Base-by-base conservation (phyloP, 30 jellyfish, hydroid and myxozoan genomes). In the Cassiopea xamachana region DNA sequence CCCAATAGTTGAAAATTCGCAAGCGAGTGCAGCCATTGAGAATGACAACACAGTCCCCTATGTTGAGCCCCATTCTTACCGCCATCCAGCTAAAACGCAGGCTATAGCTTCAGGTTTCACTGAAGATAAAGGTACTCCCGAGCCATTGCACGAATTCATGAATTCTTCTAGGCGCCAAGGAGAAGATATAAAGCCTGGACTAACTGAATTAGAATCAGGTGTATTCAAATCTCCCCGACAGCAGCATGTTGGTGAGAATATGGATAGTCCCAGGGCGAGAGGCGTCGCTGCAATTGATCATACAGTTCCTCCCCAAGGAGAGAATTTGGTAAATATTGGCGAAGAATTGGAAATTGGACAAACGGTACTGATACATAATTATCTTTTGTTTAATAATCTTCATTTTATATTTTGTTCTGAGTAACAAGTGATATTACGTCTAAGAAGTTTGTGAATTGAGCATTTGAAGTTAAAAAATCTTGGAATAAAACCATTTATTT, bases 231-330 rank as follows among this genome's bases (percentile, higher is more conserved):
- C 84, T 55, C 83, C 61, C 2, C 43, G 77, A 82, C 74, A 48
- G 27, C 43, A 62, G 27, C 19, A 14, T 45, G 80, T n/a, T 1
- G 68, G n/a, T 1, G 59, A 2, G 50, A 39, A 45, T 44, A 43
- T 1, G n/a, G 76, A 15, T 19, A 79, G 27, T n/a, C 15, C 77
- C 16, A 48, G 12, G 51, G 77, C 17, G 16, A 82, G 49, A 51
- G 59, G 82, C 0, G 82, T 82, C 44, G 82, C 90, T 15, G 9
- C 46, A 74, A 69, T 64, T 3, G 90, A 69, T 64, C 76, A 79
- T 79, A 48, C 59, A 10, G 48, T 12, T 12, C 47, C 82, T 46
- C 47, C 72, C 1, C 82, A 79, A 7, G 82, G 73, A 2, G 82
- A 46, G 7, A 69, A 27, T 27, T 3, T 27, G 64, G 58, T 69